Evolutionary conservation across 2,888 invertebrate genomes (phyloP).

Genomic region (Cryptocephalus primarius): DNA sequence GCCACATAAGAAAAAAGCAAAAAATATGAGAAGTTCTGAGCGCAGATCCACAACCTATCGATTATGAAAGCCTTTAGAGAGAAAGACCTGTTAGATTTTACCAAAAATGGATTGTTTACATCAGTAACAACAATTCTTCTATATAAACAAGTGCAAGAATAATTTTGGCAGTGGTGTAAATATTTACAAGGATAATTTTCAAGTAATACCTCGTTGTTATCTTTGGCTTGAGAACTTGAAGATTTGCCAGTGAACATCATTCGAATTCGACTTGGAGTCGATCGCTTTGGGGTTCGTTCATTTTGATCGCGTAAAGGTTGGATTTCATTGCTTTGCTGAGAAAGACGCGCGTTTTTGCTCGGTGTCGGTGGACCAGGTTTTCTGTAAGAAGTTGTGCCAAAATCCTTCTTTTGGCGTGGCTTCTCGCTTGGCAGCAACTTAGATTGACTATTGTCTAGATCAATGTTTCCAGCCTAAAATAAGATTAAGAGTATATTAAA

Average conservation of each 20-base stretch:
- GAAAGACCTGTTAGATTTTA: neutral
- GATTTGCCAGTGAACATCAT: conserved; percentile 44
- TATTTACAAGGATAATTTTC: too few relatives aligned
- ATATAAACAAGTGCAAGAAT: neutral
- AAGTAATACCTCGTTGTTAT: conserved; percentile 23
- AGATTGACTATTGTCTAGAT: conserved; percentile 34
- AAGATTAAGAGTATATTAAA: neutral
- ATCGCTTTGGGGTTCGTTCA: conserved; percentile 37
- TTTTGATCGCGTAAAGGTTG: conserved; percentile 45
- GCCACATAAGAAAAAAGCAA: conserved; percentile 7
- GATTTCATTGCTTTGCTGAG: conserved; percentile 51
- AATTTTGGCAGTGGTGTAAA: too few relatives aligned
- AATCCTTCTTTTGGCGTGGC: conserved; percentile 39
- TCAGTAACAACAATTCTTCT: too few relatives aligned
- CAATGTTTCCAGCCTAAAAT: conserved; percentile 27
- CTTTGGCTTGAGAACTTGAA: conserved; percentile 4
- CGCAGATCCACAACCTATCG: conserved; percentile 5
- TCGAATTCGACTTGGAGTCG: conserved; percentile 56
- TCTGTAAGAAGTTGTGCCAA: conserved; percentile 67
- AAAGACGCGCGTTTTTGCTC: conserved; percentile 63
- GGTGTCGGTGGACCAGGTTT: conserved; percentile 81
- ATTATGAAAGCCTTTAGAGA: conserved; percentile 4
- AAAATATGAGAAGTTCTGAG: conserved; percentile 6
- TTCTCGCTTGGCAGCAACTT: conserved; percentile 36
- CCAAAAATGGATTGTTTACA: too few relatives aligned